Evolutionary conservation across 2,888 invertebrate genomes (phyloP).

Genomic region (Euspilapteryx auroguttella): DNA sequence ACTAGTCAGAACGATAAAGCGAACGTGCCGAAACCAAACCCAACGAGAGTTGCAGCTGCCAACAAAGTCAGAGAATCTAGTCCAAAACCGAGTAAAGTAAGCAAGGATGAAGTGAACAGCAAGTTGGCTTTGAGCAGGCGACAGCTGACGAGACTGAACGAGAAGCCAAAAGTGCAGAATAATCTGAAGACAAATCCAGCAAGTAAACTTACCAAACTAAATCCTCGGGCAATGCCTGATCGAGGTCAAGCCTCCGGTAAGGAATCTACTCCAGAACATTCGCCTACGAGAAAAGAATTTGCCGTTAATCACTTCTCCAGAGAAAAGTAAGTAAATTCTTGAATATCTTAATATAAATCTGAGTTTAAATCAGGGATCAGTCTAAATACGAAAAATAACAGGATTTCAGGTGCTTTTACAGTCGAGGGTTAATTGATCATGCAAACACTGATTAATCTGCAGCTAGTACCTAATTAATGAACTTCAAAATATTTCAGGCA

Average conservation of each 20-base stretch:
- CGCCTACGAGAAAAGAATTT: conserved; percentile 44
- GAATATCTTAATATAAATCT: conserved; percentile 1
- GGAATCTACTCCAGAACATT: conserved; percentile 65
- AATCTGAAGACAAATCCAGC: conserved; percentile 15
- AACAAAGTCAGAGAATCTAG: conserved; percentile 56
- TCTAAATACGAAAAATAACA: neutral
- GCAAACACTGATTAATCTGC: too few species aligned
- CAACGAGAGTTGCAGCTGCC: conserved; percentile 38
- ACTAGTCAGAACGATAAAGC: conserved; percentile 45
- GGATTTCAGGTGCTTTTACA: too few species aligned
- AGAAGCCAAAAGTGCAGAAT: conserved; percentile 19
- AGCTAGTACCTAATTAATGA: too few species aligned
- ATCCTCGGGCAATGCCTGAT: conserved; percentile 30
- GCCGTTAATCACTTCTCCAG: conserved; percentile 12
- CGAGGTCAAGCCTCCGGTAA: conserved; percentile 65
- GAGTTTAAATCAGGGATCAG: neutral
- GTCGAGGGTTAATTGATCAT: too few species aligned
- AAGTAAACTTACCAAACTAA: conserved; percentile 29
- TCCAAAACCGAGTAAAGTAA: conserved; percentile 25
- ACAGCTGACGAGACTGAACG: conserved; percentile 29
- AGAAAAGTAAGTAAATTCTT: conserved; percentile 26
- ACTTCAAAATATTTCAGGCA: neutral
- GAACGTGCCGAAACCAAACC: conserved; percentile 32
- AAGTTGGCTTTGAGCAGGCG: conserved; percentile 21
- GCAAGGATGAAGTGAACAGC: too few species aligned